Evolutionary conservation across 2,113 vertebrate species (phyloP).

Genomic region (Panthera leo): DNA sequence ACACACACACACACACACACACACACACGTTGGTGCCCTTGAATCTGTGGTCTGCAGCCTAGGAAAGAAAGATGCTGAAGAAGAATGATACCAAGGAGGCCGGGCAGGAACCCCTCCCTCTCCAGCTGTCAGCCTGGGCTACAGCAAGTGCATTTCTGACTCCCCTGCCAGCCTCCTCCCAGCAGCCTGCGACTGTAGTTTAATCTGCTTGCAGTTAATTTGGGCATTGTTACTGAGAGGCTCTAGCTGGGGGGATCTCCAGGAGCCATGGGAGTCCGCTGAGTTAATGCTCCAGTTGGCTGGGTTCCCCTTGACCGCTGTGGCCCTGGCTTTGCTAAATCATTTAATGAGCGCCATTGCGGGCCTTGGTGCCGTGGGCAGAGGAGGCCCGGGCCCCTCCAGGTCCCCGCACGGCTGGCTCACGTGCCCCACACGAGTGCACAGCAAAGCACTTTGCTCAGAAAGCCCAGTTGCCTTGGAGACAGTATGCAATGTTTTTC

Average conservation of each 20-base stretch:
- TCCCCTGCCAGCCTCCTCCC: not conserved
- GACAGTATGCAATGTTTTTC: constrained; percentile 59
- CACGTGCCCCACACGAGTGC: not conserved
- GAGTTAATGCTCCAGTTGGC: constrained; percentile 55
- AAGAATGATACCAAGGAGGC: not conserved
- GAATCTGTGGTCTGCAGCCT: not conserved
- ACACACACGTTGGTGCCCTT: not conserved
- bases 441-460: not conserved
- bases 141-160: not conserved
- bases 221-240: constrained; percentile 47
- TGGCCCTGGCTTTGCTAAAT: constrained; percentile 39
- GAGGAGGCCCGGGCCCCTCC: not conserved
- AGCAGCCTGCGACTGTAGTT: constrained; percentile 41
- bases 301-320: constrained; percentile 22
- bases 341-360: constrained; percentile 17
- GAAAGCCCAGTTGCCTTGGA: constrained; percentile 76
- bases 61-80: not conserved
- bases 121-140: not conserved
- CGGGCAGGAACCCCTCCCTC: not conserved
- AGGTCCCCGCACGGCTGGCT: constrained; percentile 10
- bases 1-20: not conserved
- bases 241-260: constrained; percentile 21
- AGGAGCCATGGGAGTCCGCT: not conserved
- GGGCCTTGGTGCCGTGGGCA: not conserved
- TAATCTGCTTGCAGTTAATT: constrained; percentile 55